Evolutionary conservation across 2,888 invertebrate genomes (phyloP), one percentile per base, ranked within the genome.

Genomic region (Crossocerus cetratus): DNA sequence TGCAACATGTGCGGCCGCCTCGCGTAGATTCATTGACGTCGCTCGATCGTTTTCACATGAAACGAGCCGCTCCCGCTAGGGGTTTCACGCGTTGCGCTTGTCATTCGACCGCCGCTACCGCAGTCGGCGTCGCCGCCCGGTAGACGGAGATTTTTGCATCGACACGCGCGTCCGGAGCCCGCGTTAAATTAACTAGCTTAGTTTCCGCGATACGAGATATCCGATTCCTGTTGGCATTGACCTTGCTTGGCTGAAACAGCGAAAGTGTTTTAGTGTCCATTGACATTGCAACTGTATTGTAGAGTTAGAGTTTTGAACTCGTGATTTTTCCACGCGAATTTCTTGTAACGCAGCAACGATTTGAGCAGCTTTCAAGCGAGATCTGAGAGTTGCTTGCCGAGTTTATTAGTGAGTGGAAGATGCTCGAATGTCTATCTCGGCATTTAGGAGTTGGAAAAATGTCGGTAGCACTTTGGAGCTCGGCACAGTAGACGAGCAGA

Each of bases 31-130:
- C 57, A 71, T 79, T 66, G 67, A 56, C 63, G 70, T 67, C 73
- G 65, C 21, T 63, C 32, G 65, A 22, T 45, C 58, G 78, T 77
- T 69, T 80, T 75, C 81, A 78, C 81, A 81, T 78, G 83, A 83
- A 83, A 83, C 82, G 76, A 62, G 58, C 65, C 66, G 70, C 43
- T 62, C 69, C 42, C 68, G 67, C 75, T 79, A 72, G 67, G 69
- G 82, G 69, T 80, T 65, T 68, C 72, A 32, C 32, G 32, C 32
- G 32, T 11, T 32, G 5, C 32, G 32, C 32, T 32, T 32, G 11
- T 32, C 56, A 69, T 70, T 64, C 69, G 66, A 81, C 77, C 75
- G 55, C 72, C 58, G 44, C 63, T 58, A n/a, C n/a, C n/a, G n/a
- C n/a, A n/a, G n/a, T n/a, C n/a, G n/a, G n/a, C n/a, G n/a, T n/a